Conservation (phyloP, 92 coral and sea anemone species). For the Isaurus tuberculatus region DNA sequence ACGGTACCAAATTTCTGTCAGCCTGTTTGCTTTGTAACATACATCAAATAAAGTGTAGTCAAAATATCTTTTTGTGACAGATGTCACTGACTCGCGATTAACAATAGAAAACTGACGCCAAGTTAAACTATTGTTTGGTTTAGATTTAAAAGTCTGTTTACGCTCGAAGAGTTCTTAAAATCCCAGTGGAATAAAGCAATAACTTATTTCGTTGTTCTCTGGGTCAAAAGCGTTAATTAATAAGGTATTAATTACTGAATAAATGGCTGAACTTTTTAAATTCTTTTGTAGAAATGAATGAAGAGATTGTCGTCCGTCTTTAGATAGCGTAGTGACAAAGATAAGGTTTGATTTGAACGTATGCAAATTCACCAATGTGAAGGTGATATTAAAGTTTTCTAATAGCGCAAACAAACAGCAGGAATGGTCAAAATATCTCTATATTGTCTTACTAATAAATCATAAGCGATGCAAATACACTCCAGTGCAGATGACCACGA, state of each 20-base stretch:
- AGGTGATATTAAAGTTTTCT: slow-evolving; percentile 33
- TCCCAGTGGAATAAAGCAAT: slow-evolving; percentile 62
- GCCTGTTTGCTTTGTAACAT: slow-evolving; percentile 10
- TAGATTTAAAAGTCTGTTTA: slow-evolving; percentile 38
- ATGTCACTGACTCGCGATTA: slow-evolving; percentile 15
- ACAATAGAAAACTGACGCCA: slow-evolving; percentile 36
- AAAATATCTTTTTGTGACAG: slow-evolving; percentile 28
- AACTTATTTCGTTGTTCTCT: slow-evolving; percentile 53
- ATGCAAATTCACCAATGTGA: slow-evolving; percentile 44
- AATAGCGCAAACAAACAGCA: slow-evolving; percentile 35
- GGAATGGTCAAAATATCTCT: slow-evolving; percentile 19
- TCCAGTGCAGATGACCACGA: neutral
- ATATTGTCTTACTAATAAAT: slow-evolving; percentile 34
- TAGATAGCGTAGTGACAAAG: neutral
- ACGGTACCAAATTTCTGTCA: slow-evolving; percentile 20
- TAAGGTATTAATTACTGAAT: slow-evolving; percentile 71
- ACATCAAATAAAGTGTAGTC: slow-evolving; percentile 27
- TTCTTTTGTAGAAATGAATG: slow-evolving; percentile 33
- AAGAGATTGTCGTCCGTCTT: neutral
- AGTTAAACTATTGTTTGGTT: slow-evolving; percentile 35
- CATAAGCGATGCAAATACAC: slow-evolving; percentile 21
- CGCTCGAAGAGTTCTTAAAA: slow-evolving; percentile 57
- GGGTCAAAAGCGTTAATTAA: slow-evolving; percentile 67
- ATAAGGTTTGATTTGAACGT: slow-evolving; percentile 16
- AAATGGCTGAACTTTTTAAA: slow-evolving; percentile 24